A percentile compares a stretch with the other conserved stretches of the same genome.
These are phyloP conservation scores for Stegastes partitus DNA, from an alignment of 2,113 vertebrate genomes.

Conservation along the genomic window DNA sequence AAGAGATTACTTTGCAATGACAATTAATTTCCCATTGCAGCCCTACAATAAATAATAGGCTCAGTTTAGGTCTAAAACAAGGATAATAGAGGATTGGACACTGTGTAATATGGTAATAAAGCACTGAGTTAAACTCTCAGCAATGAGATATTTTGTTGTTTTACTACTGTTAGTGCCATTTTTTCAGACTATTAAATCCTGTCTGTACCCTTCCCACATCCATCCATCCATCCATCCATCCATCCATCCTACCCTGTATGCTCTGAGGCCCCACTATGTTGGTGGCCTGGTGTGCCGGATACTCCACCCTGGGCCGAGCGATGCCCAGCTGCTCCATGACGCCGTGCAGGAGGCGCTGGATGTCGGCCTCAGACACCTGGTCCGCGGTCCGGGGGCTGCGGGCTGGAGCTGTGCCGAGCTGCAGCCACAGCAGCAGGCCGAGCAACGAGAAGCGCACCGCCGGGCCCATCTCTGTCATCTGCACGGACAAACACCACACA, in stretches of 20 bases:
- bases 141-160: too few species aligned
- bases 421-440: conserved; percentile 82
- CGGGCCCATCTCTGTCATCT: conserved; percentile 64
- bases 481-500: neutral
- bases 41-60: too few species aligned
- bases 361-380: conserved; percentile 92
- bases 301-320: conserved; percentile 95
- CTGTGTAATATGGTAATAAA: too few species aligned
- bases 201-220: too few species aligned
- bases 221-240: too few species aligned
- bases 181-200: too few species aligned
- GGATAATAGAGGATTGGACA: too few species aligned
- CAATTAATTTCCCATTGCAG: too few species aligned
- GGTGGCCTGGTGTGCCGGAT: conserved; percentile 95
- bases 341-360: conserved; percentile 96
- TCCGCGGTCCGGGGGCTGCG: conserved; percentile 88
- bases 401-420: conserved; percentile 79
- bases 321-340: conserved; percentile 98
- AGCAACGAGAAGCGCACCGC: conserved; percentile 70
- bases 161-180: too few species aligned
- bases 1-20: too few species aligned
- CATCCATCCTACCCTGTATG: conserved; percentile 89
- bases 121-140: too few species aligned
- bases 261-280: conserved; percentile 96
- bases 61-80: too few species aligned